Evolutionary conservation across 2,797 vertebrate genomes (phyloP).

Genomic region (Parauchenoglanis ngamensis): DNA sequence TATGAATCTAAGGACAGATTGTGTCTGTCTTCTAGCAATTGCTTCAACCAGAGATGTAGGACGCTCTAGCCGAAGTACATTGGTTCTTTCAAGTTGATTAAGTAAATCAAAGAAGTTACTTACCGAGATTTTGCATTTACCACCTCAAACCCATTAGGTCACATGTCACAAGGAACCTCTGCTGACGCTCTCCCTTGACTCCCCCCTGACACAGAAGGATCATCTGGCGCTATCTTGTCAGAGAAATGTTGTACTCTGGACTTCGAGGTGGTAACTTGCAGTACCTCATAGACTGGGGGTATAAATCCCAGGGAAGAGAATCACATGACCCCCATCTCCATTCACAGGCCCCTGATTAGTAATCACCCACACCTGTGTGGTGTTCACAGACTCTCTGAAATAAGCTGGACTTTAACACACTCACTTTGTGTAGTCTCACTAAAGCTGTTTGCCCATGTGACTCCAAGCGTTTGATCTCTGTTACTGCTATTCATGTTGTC

Average conservation of each 20-base stretch:
- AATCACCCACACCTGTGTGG: not conserved
- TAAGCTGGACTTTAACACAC: constrained; percentile 1
- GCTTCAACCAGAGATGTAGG: not conserved
- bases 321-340: not conserved
- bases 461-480: constrained; percentile 12
- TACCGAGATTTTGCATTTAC: not conserved
- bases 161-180: not conserved
- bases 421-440: not conserved
- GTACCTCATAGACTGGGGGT: not conserved
- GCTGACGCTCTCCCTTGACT: not conserved
- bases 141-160: not conserved
- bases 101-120: not conserved
- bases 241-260: not conserved
- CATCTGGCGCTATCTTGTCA: not conserved
- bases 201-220: not conserved
- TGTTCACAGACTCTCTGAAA: not conserved
- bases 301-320: not conserved
- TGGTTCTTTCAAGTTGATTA: not conserved
- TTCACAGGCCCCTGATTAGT: not conserved
- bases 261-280: not conserved
- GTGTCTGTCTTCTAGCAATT: no score
- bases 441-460: not conserved
- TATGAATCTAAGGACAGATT: not conserved
- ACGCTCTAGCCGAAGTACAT: not conserved
- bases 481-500: not conserved